Evolutionary conservation across 2,888 invertebrate genomes (phyloP), one percentile per base, ranked within the genome.

Genomic region (Hanleya hanleyi): DNA sequence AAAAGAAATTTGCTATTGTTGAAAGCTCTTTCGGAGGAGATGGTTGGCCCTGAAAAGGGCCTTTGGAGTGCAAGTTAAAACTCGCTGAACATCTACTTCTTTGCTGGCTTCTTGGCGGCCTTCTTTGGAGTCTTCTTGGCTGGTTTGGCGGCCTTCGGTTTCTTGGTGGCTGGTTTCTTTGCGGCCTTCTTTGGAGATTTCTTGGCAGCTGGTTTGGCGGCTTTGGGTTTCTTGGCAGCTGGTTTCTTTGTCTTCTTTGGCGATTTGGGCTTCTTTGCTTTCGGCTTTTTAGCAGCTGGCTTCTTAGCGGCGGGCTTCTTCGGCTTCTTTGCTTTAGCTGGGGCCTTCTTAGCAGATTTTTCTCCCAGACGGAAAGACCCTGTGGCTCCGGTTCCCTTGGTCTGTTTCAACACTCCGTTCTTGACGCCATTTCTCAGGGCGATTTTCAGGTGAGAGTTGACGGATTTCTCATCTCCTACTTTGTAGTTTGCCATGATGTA

Each of bases 401-500:
- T 66, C 77, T 89, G 88, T 69, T 83, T 84, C 64, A 89, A 72
- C 5, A 70, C 49, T 22, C 86, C 84, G 49, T 67, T 76, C 69
- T 75, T 71, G 67, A 87, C 86, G 36, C 86, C 87, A 57, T 82
- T 77, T 66, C 80, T 86, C 61, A 89, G 78, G 29, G 88, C 86
- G 18, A 76, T 69, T 49, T 85, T 85, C 68, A 89, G 76, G 61
- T 87, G 86, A 32, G 82, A 76, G 78, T 86, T 86, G 57, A 84
- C 76, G 4, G 41, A 69, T 18, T 76, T 69, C 51, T 77, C 74
- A 64, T 84, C 83, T 6, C 79, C 75, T 22, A 49, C 72, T 7
- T 51, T 86, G 85, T 83, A 89, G 81, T 87, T 84, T 51, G 81
- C 73, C 18, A 82, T 66, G 71, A 90, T 88, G 84, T 86, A 90